Evolutionary conservation across 2,797 vertebrate species (phyloP).

Genomic region (Hylomyscus alleni): DNA sequence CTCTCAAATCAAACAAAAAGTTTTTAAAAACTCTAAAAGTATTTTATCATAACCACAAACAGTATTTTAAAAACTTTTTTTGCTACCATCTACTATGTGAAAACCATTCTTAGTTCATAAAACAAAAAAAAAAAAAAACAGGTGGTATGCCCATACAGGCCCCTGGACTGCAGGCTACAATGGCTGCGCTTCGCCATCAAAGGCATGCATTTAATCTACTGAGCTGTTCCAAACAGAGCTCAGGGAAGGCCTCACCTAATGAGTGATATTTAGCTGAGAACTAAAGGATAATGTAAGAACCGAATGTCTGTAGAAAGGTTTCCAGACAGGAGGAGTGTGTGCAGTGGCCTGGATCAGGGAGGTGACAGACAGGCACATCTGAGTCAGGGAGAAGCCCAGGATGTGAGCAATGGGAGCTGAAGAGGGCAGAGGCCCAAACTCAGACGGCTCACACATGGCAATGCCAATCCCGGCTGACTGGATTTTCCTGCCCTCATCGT

Average conservation of each 20-base stretch:
- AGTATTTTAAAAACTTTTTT: neutral
- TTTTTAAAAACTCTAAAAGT: neutral
- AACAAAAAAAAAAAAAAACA: neutral
- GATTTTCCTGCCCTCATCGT: constrained; percentile 1
- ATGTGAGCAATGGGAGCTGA: neutral
- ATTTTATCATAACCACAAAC: neutral
- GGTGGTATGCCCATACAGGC: neutral
- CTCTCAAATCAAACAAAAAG: neutral
- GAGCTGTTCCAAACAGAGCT: neutral
- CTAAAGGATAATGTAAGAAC: neutral
- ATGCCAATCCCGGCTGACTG: neutral
- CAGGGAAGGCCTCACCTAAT: neutral
- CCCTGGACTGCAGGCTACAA: neutral
- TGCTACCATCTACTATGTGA: constrained; percentile 44
- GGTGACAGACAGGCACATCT: neutral
- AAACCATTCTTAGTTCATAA: neutral
- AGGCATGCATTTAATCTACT: neutral
- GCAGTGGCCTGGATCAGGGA: neutral
- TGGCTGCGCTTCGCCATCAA: neutral
- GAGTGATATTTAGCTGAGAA: neutral
- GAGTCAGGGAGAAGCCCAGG: neutral
- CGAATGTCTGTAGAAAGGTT: neutral
- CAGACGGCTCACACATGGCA: neutral
- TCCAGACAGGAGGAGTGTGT: neutral
- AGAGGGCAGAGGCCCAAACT: neutral